Evolutionary conservation across 2,888 invertebrate genomes (phyloP).

Genomic region (Physocephala rufipes): DNA sequence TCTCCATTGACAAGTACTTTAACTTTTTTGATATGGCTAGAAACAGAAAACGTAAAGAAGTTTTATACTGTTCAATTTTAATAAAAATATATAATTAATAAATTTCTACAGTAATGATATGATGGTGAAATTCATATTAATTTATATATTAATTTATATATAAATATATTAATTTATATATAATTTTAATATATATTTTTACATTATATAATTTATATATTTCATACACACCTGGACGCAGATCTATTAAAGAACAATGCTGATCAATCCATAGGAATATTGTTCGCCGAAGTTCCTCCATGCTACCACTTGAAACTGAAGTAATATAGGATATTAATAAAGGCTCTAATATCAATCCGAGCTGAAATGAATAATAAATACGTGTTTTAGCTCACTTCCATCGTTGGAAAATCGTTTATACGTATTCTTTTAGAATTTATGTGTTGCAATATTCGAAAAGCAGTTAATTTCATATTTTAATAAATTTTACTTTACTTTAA

Average conservation of each 20-base stretch:
- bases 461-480: too few relatives aligned
- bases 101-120: background rate
- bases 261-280: constrained; percentile 95
- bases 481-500: too few relatives aligned
- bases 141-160: background rate
- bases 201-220: background rate
- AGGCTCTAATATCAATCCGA: constrained; percentile 90
- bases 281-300: constrained; percentile 91
- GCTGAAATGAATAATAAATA: constrained; percentile 68
- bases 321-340: constrained; percentile 90
- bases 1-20: constrained; percentile 88
- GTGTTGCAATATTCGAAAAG: too few relatives aligned
- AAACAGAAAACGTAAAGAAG: constrained; percentile 51
- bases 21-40: constrained; percentile 93
- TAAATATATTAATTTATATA: background rate
- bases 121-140: background rate
- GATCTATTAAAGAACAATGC: constrained; percentile 92
- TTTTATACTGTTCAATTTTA: background rate
- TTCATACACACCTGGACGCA: constrained; percentile 82
- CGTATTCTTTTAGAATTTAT: too few relatives aligned
- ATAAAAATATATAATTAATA: background rate
- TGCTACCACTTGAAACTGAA: constrained; percentile 89
- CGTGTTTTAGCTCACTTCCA: constrained; percentile 35
- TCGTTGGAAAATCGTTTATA: too few relatives aligned
- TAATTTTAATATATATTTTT: background rate